Evolutionary conservation across 1,140 invertebrate genomes (phyloP), one percentile per base, ranked within the genome.

Genomic region (Drosophila elegans): DNA sequence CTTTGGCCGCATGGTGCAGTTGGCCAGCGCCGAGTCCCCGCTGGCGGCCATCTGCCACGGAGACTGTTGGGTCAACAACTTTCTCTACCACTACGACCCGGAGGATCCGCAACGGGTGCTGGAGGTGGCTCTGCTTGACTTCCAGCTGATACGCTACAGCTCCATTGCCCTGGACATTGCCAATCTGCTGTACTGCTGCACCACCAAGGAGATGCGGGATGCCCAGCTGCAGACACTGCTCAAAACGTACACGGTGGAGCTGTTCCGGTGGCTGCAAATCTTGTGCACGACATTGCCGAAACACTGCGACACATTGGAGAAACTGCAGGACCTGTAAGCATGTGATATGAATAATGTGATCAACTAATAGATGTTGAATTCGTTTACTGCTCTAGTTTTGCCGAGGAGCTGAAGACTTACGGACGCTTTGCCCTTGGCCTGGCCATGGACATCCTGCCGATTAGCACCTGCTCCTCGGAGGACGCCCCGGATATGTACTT

Each of bases 21-120:
- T 95, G 57, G 95, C 95, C 2, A 92, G 94, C 2, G 93, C 94
- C 0, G 93, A 93, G 68, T 95, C 95, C 16, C 94, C 95, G 0
- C 86, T 96, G 16, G 94, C 95, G 0, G 95, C 95, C 4, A 95
- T 96, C 59, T 95, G 95, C 61, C 96, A 96, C 71, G 96, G 96
- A 0, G 96, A 96, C 66, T 96, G 95, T 81, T 96, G 96, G 95
- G 96, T 95, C 0, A 96, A 96, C 72, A 96, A 96, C 89, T 94
- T 96, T 71, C 78, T 96, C 1, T 96, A 96, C 78, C 93, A 93
- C 49, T 94, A 95, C 66, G 93, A 93, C 38, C 71, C 72, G 7
- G 63, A 79, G 39, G 80, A 77, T 64, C 57, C 61, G 4, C 66
- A 78, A 12, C 71, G 55, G 0, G 86, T 92, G 11, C 48, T 88